A percentile compares a stretch with the other conserved stretches of the same genome.
Evolutionary conservation across 2,888 invertebrate species (phyloP).

Genomic region (Luperina testacea): DNA sequence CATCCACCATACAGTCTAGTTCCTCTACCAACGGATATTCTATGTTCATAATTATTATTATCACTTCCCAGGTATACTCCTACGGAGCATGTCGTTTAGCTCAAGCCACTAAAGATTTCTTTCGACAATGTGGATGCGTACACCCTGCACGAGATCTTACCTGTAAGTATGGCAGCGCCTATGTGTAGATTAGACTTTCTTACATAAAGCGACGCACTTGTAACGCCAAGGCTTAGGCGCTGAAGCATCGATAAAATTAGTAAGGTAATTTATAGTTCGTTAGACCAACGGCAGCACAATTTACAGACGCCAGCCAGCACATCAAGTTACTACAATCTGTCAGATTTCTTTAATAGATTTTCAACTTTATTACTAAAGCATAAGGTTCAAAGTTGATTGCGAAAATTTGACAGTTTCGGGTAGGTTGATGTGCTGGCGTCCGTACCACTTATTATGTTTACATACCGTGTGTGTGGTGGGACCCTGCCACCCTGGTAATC

Average conservation of each 20-base stretch:
- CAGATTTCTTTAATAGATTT: too few species aligned
- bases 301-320: too few species aligned
- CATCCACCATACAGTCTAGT: too few species aligned
- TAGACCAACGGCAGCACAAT: background rate
- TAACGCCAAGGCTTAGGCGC: slow-evolving; percentile 19
- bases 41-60: too few species aligned
- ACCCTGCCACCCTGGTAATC: background rate
- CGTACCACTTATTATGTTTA: background rate
- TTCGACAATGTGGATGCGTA: slow-evolving; percentile 82
- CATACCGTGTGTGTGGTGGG: too few species aligned
- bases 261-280: background rate
- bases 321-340: too few species aligned
- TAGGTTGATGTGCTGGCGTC: too few species aligned
- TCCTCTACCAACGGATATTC: too few species aligned
- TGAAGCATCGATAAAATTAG: background rate
- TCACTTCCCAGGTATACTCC: slow-evolving; percentile 78
- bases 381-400: too few species aligned
- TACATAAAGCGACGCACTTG: background rate
- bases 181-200: slow-evolving; percentile 6
- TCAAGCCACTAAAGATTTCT: slow-evolving; percentile 75
- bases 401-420: too few species aligned
- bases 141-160: slow-evolving; percentile 81
- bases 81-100: slow-evolving; percentile 84
- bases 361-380: too few species aligned
- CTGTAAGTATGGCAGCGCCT: slow-evolving; percentile 75